Evolutionary conservation across 2,888 invertebrate genomes (phyloP).

Genomic region (Orthosia incerta): DNA sequence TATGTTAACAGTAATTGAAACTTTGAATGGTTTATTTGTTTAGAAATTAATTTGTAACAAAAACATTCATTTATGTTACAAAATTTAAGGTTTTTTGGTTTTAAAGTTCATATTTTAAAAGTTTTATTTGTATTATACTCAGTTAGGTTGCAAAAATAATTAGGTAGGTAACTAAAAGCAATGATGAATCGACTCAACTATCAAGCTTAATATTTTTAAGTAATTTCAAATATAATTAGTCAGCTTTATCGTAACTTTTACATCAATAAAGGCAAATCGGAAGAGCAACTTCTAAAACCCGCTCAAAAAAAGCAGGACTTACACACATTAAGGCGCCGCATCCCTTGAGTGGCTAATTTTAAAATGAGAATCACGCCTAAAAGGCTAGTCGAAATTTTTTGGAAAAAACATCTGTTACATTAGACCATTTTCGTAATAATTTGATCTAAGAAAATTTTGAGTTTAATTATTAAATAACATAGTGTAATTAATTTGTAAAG

Average conservation of each 20-base stretch:
- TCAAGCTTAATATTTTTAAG: neutral
- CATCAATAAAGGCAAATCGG: neutral
- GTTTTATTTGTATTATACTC: neutral
- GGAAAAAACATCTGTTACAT: too few species aligned
- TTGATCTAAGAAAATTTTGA: too few species aligned
- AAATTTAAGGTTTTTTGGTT: neutral
- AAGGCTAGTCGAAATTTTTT: too few species aligned
- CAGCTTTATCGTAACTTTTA: neutral
- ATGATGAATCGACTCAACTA: neutral
- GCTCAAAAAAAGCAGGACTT: neutral
- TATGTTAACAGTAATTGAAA: neutral
- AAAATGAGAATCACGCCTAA: too few species aligned
- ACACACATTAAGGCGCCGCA: neutral
- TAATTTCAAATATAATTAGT: neutral
- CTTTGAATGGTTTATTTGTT: neutral
- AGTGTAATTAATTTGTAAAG: too few species aligned
- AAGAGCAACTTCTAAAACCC: neutral
- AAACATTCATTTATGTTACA: neutral
- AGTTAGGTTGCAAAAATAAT: neutral
- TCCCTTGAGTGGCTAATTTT: too few species aligned
- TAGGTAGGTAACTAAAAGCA: neutral
- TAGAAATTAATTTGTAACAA: neutral
- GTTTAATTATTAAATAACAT: too few species aligned
- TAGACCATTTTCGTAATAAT: too few species aligned
- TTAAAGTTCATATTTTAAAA: neutral